A percentile compares a stretch with the other conserved stretches of the same genome.
Conservation (phyloP, 2,113 vertebrate species). For the Forbesichthys agassizii region DNA sequence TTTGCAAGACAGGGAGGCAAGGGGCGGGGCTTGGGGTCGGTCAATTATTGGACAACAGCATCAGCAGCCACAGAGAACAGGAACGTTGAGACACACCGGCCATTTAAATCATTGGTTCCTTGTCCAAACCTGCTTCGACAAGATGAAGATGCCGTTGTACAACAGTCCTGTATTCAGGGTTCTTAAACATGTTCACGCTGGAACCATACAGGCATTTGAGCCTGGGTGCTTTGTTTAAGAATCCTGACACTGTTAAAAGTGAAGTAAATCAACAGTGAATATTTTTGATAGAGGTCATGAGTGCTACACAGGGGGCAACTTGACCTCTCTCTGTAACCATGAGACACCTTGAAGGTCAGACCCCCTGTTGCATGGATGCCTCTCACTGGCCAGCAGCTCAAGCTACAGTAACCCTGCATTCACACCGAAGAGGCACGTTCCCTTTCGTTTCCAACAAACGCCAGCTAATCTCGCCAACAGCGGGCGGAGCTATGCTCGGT, state of each 20-base stretch:
- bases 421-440: no score
- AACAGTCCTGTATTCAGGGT: slow-evolving; percentile 24
- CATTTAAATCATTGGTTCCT: not conserved
- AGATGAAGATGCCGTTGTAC: slow-evolving; percentile 27
- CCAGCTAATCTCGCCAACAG: no score
- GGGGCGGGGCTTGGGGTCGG: not conserved
- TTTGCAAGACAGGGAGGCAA: no score
- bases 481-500: no score
- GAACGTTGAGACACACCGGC: not conserved
- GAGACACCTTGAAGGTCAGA: slow-evolving; percentile 1
- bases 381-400: slow-evolving; percentile 46
- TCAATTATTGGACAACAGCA: slow-evolving; percentile 40
- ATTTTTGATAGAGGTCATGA: not conserved
- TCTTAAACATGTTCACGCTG: slow-evolving; percentile 27
- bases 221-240: slow-evolving; percentile 34
- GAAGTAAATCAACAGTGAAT: slow-evolving; percentile 44
- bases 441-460: no score
- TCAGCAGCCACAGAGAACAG: slow-evolving; percentile 11
- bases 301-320: slow-evolving; percentile 33
- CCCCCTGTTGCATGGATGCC: slow-evolving; percentile 55
- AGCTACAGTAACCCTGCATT: no score
- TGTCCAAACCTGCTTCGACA: slow-evolving; percentile 3
- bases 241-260: slow-evolving; percentile 35
- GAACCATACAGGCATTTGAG: slow-evolving; percentile 7
- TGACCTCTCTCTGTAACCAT: not conserved